These are phyloP conservation scores for Andrena flavipes DNA, from an alignment of 2,888 invertebrate species.

Conservation along the genomic window DNA sequence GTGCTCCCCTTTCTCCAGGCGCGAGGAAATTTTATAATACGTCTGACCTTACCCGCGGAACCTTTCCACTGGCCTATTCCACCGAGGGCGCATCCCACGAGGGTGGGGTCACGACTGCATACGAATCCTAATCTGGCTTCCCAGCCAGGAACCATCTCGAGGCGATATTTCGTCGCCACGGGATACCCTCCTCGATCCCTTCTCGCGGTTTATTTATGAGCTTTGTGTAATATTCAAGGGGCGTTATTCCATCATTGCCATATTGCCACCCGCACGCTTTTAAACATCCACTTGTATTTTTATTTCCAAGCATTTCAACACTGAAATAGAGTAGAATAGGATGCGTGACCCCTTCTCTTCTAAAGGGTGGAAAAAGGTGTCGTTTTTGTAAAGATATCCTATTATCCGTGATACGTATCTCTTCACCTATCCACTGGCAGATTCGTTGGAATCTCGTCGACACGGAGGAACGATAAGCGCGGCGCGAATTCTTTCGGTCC, in stretches of 20 bases:
- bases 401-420: slow-evolving; percentile 35
- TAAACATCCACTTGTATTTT: background rate
- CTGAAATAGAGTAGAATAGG: background rate
- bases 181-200: slow-evolving; percentile 48
- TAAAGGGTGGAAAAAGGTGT: background rate
- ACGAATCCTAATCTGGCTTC: slow-evolving; percentile 72
- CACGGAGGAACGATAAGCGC: slow-evolving; percentile 34
- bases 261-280: background rate
- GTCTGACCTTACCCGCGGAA: slow-evolving; percentile 54
- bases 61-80: slow-evolving; percentile 54
- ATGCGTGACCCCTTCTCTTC: background rate
- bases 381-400: background rate
- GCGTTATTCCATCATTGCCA: slow-evolving; percentile 14
- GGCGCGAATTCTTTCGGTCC: slow-evolving; percentile 51
- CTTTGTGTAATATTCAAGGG: slow-evolving; percentile 60
- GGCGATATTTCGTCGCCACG: slow-evolving; percentile 71
- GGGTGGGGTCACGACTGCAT: slow-evolving; percentile 66
- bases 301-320: slow-evolving; percentile 10
- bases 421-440: background rate
- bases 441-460: slow-evolving; percentile 27
- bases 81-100: slow-evolving; percentile 47
- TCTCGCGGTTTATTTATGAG: slow-evolving; percentile 69
- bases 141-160: slow-evolving; percentile 44
- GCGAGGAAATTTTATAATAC: slow-evolving; percentile 69
- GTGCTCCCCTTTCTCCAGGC: slow-evolving; percentile 29